Evolutionary conservation across 1,140 invertebrate species (phyloP).

Genomic region (Orchestia grillus): DNA sequence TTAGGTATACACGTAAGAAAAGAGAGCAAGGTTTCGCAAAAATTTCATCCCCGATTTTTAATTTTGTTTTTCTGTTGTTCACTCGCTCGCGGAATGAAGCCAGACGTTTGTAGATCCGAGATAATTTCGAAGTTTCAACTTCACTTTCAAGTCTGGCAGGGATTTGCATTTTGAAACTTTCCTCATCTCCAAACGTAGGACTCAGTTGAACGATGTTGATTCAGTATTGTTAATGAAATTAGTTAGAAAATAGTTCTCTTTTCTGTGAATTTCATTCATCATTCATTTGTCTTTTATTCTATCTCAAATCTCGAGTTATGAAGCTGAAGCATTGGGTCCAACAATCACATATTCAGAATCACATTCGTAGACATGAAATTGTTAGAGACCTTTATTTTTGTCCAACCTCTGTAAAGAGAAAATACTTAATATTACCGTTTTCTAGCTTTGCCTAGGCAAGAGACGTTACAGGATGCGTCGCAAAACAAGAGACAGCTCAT

Average conservation of each 20-base stretch:
- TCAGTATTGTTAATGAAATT: background rate
- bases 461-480: background rate
- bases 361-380: too few species aligned
- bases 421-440: too few species aligned
- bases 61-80: background rate
- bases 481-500: background rate
- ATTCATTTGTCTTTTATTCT: background rate
- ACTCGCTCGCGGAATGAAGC: background rate
- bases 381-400: too few species aligned
- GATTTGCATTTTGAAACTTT: background rate
- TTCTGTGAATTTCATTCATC: background rate
- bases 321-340: background rate
- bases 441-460: background rate
- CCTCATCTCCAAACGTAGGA: background rate
- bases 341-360: too few species aligned
- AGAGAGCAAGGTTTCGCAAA: background rate
- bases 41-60: background rate
- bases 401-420: too few species aligned
- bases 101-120: background rate
- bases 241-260: background rate
- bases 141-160: background rate
- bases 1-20: background rate
- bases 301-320: background rate
- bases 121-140: background rate
- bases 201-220: background rate